phyloP scores from a whole-genome alignment of 1,140 invertebrate species.

The Berghia stephanieae region DNA sequence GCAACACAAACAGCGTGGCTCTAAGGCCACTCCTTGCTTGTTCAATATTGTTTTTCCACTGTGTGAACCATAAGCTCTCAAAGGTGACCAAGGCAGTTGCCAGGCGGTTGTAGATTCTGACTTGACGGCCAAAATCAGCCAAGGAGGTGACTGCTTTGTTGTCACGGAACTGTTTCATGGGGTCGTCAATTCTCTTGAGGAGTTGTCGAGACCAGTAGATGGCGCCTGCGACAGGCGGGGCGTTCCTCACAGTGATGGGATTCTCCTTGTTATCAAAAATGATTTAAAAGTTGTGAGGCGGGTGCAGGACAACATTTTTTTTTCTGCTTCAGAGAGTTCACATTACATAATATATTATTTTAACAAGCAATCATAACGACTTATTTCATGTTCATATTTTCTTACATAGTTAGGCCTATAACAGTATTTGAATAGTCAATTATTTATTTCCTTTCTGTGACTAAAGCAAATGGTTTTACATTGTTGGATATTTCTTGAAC shows the following conservation, averaged over 20 bases:
- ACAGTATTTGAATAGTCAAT: no score
- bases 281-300: neutral
- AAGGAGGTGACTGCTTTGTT: constrained; percentile 59
- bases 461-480: no score
- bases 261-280: constrained; percentile 45
- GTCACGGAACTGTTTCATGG: constrained; percentile 63
- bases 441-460: no score
- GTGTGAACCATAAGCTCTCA: constrained; percentile 64
- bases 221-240: constrained; percentile 64
- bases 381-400: no score
- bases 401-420: no score
- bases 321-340: neutral
- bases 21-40: constrained; percentile 59
- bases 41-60: constrained; percentile 64
- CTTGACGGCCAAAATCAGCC: constrained; percentile 54
- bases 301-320: neutral
- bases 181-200: constrained; percentile 62
- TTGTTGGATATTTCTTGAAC: no score
- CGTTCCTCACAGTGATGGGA: constrained; percentile 60
- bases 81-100: constrained; percentile 64
- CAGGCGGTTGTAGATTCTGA: constrained; percentile 62
- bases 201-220: constrained; percentile 65
- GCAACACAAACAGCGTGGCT: constrained; percentile 61
- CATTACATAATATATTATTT: neutral
- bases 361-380: neutral